phyloP scores from a whole-genome alignment of 1,140 invertebrate genomes.

The Philopotamus ludificatus region DNA sequence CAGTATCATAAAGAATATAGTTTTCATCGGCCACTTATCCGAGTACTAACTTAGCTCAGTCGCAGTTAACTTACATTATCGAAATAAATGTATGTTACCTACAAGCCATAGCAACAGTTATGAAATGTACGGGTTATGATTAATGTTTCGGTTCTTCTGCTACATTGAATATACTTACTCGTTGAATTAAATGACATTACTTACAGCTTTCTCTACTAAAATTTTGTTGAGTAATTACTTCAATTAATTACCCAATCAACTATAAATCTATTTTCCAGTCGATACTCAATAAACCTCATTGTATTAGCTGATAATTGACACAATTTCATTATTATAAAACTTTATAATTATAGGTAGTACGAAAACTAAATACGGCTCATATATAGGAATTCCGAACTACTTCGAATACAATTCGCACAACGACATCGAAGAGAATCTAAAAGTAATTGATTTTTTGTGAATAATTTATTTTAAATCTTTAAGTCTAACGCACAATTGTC shows the following conservation, averaged over 20 bases:
- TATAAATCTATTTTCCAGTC: neutral
- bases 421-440: slow-evolving; percentile 57
- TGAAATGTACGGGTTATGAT: too few species aligned
- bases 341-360: slow-evolving; percentile 42
- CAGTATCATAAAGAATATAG: too few species aligned
- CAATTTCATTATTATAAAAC: neutral
- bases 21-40: too few species aligned
- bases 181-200: neutral
- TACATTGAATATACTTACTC: neutral
- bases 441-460: slow-evolving; percentile 45
- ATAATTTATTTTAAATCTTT: neutral
- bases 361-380: slow-evolving; percentile 52
- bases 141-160: too few species aligned
- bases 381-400: slow-evolving; percentile 65
- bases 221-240: neutral
- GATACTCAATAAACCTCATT: neutral
- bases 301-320: neutral
- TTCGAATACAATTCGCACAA: slow-evolving; percentile 55
- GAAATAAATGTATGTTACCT: too few species aligned
- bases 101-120: too few species aligned
- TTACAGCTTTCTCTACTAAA: neutral
- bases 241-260: neutral
- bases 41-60: too few species aligned
- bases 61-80: too few species aligned
- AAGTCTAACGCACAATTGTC: neutral